A percentile compares a stretch with the other conserved stretches of the same genome.
Conservation (phyloP, 2,113 vertebrate genomes). For the Neogobius melanostomus region DNA sequence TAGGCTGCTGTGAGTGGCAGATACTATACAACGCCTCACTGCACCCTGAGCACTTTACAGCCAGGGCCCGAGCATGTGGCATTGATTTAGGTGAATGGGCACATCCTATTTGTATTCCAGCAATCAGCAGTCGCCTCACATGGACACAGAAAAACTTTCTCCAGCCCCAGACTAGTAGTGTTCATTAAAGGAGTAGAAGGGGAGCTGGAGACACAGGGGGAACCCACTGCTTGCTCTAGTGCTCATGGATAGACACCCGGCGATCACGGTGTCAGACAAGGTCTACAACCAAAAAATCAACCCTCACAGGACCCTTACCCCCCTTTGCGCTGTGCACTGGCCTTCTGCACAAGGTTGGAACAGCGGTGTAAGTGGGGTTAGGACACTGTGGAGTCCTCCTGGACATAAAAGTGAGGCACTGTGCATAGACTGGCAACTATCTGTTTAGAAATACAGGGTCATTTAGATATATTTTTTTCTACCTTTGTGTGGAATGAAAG, state of each 20-base stretch:
- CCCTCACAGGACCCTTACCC: constrained; percentile 4
- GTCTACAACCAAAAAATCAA: constrained; percentile 28
- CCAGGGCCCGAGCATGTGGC: constrained; percentile 60
- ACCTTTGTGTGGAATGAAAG: too few species aligned
- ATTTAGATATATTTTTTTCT: too few species aligned
- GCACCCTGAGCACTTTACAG: constrained; percentile 50
- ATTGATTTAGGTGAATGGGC: constrained; percentile 74
- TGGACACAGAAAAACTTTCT: constrained; percentile 37
- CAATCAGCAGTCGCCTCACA: constrained; percentile 60
- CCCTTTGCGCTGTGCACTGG: constrained; percentile 15
- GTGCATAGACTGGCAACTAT: not conserved
- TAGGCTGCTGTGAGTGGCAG: constrained; percentile 60
- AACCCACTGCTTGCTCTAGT: constrained; percentile 44
- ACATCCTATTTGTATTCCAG: constrained; percentile 68
- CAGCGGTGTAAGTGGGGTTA: not conserved
- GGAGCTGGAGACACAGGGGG: constrained; percentile 41
- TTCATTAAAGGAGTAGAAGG: constrained; percentile 49
- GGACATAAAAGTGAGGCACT: not conserved
- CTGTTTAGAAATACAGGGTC: too few species aligned
- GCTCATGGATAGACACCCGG: constrained; percentile 45
- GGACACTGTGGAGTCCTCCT: not conserved
- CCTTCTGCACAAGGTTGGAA: constrained; percentile 6
- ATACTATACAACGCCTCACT: constrained; percentile 54
- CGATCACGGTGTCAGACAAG: constrained; percentile 43
- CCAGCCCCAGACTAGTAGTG: constrained; percentile 13